Conservation (phyloP, 2,888 invertebrate genomes). For the Drosophila affinis region DNA sequence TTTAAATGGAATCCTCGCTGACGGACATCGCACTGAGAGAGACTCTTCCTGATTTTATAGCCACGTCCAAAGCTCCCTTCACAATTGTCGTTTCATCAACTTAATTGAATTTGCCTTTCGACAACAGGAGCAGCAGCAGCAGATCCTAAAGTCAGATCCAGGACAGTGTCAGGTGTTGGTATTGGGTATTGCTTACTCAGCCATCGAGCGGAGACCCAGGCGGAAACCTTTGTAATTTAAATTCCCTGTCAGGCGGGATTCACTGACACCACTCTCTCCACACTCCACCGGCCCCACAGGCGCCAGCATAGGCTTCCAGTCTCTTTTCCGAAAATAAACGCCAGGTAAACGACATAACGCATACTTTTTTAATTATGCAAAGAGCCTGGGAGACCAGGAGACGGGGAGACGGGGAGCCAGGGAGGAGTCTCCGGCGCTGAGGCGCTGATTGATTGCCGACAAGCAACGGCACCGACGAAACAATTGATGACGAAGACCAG, state of each 20-base stretch:
- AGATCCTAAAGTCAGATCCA: slow-evolving; percentile 3
- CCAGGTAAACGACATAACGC: slow-evolving; percentile 59
- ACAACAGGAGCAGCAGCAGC: slow-evolving; percentile 10
- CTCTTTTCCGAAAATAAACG: slow-evolving; percentile 24
- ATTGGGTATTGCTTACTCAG: slow-evolving; percentile 37
- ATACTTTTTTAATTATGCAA: slow-evolving; percentile 74
- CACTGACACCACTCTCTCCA: slow-evolving; percentile 22
- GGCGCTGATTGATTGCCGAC: slow-evolving; percentile 69
- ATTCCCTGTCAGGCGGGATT: slow-evolving; percentile 33
- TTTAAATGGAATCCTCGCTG: slow-evolving; percentile 50
- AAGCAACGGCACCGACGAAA: slow-evolving; percentile 33
- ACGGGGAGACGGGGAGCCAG: slow-evolving; percentile 19
- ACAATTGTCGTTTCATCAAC: slow-evolving; percentile 72
- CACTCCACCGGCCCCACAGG: neutral
- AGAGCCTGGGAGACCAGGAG: slow-evolving; percentile 44
- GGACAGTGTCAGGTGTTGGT: slow-evolving; percentile 41
- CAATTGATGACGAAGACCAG: slow-evolving; percentile 34
- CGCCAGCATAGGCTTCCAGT: neutral
- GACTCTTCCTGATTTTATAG: slow-evolving; percentile 39
- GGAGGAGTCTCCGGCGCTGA: slow-evolving; percentile 31
- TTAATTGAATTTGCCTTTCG: slow-evolving; percentile 65
- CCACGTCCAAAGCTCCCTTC: slow-evolving; percentile 32
- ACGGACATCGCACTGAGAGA: slow-evolving; percentile 27
- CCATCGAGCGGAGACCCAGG: slow-evolving; percentile 4
- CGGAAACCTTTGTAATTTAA: slow-evolving; percentile 44